These are phyloP conservation scores for Fukomys damarensis DNA, from an alignment of 2,113 vertebrate species.

Conservation along the genomic window DNA sequence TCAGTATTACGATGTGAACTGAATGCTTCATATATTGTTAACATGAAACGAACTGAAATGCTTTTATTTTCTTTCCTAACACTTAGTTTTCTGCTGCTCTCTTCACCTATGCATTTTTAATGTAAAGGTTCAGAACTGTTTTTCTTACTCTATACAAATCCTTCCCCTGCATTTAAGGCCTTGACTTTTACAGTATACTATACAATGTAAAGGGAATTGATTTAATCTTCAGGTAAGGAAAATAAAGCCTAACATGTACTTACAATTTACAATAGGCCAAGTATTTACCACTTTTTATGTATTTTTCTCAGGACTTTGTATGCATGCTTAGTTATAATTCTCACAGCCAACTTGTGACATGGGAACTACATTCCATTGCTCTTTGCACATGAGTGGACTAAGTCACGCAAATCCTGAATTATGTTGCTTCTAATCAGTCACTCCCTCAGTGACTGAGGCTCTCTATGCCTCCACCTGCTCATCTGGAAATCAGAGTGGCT, in stretches of 20 bases:
- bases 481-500: not conserved
- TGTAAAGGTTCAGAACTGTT: not conserved
- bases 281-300: not conserved
- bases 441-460: not conserved
- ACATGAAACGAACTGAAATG: conserved; percentile 26
- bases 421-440: not conserved
- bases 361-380: not conserved
- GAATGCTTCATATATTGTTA: not conserved
- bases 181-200: not conserved
- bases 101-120: conserved; percentile 23
- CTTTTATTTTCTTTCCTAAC: not conserved
- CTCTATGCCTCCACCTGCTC: not conserved
- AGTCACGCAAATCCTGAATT: not conserved
- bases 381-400: not conserved
- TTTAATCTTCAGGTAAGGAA: not conserved
- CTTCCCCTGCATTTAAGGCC: not conserved
- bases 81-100: not conserved
- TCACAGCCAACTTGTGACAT: not conserved
- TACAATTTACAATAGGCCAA: not conserved
- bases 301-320: not conserved
- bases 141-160: not conserved
- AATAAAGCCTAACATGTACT: not conserved
- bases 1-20: not conserved
- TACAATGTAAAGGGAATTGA: not conserved
- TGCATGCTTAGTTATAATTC: conserved; percentile 29